Percentiles rank a stretch among this genome's conserved stretches.
Conservation (phyloP, 2,113 vertebrate genomes). For the Tychaedon coryphoeus region DNA sequence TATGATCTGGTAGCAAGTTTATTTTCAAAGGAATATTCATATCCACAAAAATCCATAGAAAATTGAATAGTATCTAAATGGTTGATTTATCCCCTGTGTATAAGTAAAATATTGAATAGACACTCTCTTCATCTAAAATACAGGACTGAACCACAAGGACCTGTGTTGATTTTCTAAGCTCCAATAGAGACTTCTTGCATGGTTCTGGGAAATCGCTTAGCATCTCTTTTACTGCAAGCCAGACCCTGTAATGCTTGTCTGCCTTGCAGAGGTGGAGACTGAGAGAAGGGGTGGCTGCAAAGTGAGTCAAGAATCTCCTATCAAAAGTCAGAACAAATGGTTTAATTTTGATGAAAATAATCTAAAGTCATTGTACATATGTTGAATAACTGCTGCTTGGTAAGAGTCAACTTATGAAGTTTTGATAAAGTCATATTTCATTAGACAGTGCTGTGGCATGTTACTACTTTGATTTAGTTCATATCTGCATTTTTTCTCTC, state of each 20-base stretch:
- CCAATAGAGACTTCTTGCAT: background rate
- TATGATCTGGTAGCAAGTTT: background rate
- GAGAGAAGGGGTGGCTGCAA: background rate
- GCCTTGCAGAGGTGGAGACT: background rate
- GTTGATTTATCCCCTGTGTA: background rate
- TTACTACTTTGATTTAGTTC: background rate
- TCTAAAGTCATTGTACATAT: background rate
- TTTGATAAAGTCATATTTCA: background rate
- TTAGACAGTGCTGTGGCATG: background rate
- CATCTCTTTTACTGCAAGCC: background rate
- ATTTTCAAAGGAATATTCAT: background rate
- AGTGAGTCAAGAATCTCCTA: background rate
- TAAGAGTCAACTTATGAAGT: background rate
- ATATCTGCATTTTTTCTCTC: background rate
- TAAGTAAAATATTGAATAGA: background rate
- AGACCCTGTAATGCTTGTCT: background rate
- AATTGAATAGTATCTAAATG: background rate
- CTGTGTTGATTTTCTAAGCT: background rate
- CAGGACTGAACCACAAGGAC: background rate
- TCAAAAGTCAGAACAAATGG: conserved; percentile 26
- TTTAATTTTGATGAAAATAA: conserved; percentile 44
- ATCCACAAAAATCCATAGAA: background rate
- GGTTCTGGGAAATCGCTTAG: background rate
- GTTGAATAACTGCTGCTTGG: background rate
- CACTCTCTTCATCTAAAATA: background rate